Conservation (phyloP, 2,888 invertebrate genomes). For the Allygus modestus region DNA sequence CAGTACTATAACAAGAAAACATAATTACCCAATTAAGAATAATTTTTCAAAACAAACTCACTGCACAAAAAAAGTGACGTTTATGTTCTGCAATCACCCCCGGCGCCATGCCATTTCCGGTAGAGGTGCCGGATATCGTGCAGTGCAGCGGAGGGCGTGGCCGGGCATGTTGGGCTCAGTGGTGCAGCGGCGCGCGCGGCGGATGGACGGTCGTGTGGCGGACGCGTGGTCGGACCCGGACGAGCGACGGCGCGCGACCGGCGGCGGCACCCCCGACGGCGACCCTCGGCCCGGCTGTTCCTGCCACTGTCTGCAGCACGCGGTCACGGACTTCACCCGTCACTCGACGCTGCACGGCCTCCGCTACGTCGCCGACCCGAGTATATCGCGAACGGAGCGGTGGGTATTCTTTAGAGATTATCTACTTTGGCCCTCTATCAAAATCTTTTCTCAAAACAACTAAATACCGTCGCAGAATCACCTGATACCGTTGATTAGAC, state of each 20-base stretch:
- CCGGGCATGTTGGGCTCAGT: not conserved
- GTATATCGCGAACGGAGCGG: slow-evolving; percentile 83
- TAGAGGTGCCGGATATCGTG: no score
- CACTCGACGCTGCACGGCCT: slow-evolving; percentile 87
- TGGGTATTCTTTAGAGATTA: no score
- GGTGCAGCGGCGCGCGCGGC: slow-evolving; percentile 30
- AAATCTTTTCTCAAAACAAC: no score
- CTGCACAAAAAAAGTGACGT: no score
- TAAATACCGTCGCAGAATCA: no score
- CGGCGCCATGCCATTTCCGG: not conserved
- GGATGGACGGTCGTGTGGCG: slow-evolving; percentile 16
- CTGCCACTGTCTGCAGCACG: slow-evolving; percentile 43
- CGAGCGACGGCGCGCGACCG: not conserved
- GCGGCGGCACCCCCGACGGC: not conserved
- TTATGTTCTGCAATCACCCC: not conserved
- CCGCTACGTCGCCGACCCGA: slow-evolving; percentile 85
- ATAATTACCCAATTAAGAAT: no score
- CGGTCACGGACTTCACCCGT: slow-evolving; percentile 78
- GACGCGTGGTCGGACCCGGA: slow-evolving; percentile 7
- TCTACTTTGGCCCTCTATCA: no score
- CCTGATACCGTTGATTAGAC: no score
- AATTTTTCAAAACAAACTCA: no score
- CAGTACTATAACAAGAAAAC: no score
- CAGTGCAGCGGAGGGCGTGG: not conserved
- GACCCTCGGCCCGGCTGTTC: slow-evolving; percentile 23